phyloP scores from a whole-genome alignment of 2,797 vertebrate genomes.

The Acrossocheilus wenchowensis region DNA sequence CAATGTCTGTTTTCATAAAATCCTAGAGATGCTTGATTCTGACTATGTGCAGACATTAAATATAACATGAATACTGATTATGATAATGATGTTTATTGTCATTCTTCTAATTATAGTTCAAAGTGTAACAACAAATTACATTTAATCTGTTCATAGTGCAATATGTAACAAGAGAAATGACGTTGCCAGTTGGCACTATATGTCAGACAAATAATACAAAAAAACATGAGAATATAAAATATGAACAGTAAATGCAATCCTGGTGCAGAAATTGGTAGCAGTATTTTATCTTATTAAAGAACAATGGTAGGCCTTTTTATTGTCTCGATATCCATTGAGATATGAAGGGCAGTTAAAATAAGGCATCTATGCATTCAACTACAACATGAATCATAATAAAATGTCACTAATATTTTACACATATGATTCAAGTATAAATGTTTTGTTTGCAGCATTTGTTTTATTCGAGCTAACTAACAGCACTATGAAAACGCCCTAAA shows the following conservation, averaged over 20 bases:
- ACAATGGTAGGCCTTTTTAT: background rate
- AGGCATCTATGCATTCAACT: background rate
- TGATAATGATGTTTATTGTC: background rate
- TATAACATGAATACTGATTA: background rate
- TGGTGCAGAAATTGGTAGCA: background rate
- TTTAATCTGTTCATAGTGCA: background rate
- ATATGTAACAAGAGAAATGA: background rate
- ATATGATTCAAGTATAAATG: background rate
- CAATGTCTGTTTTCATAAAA: background rate
- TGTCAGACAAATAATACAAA: background rate
- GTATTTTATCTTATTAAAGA: background rate
- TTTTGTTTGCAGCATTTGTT: background rate
- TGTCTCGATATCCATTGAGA: background rate
- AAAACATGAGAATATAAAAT: background rate
- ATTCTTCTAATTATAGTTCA: constrained; percentile 11
- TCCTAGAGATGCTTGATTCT: background rate
- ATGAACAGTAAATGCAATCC: background rate
- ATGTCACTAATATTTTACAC: background rate
- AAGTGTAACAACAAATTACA: background rate
- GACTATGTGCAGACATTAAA: background rate
- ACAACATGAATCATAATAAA: background rate
- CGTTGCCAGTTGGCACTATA: background rate
- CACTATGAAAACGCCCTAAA: background rate
- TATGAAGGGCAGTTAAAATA: background rate
- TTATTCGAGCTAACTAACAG: background rate